Evolutionary conservation across 1,140 invertebrate species (phyloP).

Genomic region (Heliconius congener): DNA sequence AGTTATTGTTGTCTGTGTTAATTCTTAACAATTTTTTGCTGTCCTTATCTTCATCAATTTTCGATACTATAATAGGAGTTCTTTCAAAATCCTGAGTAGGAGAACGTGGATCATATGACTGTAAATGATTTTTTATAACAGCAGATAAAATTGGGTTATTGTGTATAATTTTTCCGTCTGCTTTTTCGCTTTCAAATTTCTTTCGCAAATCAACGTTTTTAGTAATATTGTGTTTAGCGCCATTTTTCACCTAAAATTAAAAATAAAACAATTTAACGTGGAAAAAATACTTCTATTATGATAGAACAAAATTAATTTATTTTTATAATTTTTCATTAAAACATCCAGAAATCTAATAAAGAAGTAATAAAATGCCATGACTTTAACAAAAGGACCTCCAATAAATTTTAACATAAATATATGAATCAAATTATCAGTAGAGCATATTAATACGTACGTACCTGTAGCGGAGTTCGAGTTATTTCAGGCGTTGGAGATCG

Average conservation of each 20-base stretch:
- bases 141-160: slow-evolving; percentile 75
- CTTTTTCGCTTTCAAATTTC: slow-evolving; percentile 66
- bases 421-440: neutral
- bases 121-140: slow-evolving; percentile 76
- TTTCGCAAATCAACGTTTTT: slow-evolving; percentile 74
- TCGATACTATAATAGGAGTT: slow-evolving; percentile 67
- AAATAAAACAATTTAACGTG: neutral
- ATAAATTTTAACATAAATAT: neutral
- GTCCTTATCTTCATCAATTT: slow-evolving; percentile 49
- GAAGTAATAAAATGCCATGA: neutral
- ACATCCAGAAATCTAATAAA: neutral
- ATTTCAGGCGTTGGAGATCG: slow-evolving; percentile 76
- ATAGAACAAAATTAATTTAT: neutral
- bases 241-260: slow-evolving; percentile 61
- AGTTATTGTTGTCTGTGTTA: slow-evolving; percentile 48
- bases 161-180: slow-evolving; percentile 68
- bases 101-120: slow-evolving; percentile 73
- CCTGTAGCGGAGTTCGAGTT: slow-evolving; percentile 70
- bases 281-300: neutral
- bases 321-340: neutral
- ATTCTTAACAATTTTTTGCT: slow-evolving; percentile 42
- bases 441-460: slow-evolving; percentile 42
- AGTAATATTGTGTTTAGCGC: slow-evolving; percentile 72
- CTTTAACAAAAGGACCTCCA: neutral
- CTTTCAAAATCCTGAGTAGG: slow-evolving; percentile 74